Conservation (phyloP, 2,113 vertebrate species). For the Phycodurus eques region DNA sequence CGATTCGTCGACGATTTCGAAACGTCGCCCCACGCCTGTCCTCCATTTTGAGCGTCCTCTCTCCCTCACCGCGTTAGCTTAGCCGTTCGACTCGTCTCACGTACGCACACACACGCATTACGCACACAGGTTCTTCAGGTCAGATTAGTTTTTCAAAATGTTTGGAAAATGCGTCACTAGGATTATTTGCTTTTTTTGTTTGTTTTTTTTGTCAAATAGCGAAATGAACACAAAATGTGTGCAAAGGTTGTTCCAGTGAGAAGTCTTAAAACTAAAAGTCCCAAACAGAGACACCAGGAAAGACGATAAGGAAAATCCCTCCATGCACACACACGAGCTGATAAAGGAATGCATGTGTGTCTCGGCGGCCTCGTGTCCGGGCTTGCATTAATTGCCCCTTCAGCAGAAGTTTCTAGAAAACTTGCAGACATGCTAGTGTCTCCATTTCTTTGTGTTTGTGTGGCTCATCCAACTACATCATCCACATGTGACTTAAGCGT, state of each 20-base stretch:
- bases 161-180: background rate
- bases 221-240: background rate
- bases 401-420: conserved; percentile 19
- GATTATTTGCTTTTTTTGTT: conserved; percentile 11
- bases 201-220: no score
- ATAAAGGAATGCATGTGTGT: conserved; percentile 55
- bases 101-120: background rate
- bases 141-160: conserved; percentile 37
- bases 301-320: background rate
- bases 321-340: conserved; percentile 2
- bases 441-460: background rate
- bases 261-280: background rate
- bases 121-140: conserved; percentile 57
- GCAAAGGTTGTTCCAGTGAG: background rate
- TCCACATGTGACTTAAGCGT: conserved; percentile 1
- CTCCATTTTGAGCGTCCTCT: background rate
- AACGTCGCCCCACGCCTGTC: background rate
- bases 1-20: background rate
- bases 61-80: background rate
- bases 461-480: background rate
- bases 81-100: conserved; percentile 11
- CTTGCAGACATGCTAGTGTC: background rate
- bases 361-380: conserved; percentile 51
- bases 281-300: background rate
- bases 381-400: conserved; percentile 45